Conservation (phyloP, 1,140 invertebrate genomes). For the Spodoptera litura region DNA sequence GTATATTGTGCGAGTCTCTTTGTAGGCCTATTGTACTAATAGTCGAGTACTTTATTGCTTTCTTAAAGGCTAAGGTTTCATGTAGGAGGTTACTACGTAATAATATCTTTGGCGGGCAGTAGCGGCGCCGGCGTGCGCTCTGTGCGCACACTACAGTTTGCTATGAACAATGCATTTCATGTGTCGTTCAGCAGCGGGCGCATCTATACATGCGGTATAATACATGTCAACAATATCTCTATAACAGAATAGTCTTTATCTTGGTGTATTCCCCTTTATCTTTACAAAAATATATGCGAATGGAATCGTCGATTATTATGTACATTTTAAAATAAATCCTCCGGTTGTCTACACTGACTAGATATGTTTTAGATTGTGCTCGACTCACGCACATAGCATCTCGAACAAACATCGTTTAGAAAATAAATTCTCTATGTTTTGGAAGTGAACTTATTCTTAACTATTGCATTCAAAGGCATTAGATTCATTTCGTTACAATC, state of each 20-base stretch:
- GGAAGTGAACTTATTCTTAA: slow-evolving; percentile 75
- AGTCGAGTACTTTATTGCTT: slow-evolving; percentile 37
- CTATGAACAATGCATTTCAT: slow-evolving; percentile 30
- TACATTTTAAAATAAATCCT: slow-evolving; percentile 75
- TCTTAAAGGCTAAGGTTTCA: slow-evolving; percentile 41
- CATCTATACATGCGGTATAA: slow-evolving; percentile 21
- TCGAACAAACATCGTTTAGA: slow-evolving; percentile 69
- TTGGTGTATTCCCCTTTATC: slow-evolving; percentile 50
- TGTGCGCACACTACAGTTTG: not conserved
- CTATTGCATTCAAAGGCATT: slow-evolving; percentile 84
- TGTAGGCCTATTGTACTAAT: slow-evolving; percentile 30
- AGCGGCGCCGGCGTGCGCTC: not conserved
- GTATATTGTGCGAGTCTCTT: slow-evolving; percentile 30
- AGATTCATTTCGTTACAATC: slow-evolving; percentile 66
- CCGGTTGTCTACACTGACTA: slow-evolving; percentile 80
- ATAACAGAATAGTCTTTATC: slow-evolving; percentile 46
- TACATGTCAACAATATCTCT: slow-evolving; percentile 39
- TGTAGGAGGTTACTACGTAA: slow-evolving; percentile 8
- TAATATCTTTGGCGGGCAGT: slow-evolving; percentile 32
- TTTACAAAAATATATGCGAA: slow-evolving; percentile 82
- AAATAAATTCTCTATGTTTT: slow-evolving; percentile 80
- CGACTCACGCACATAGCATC: slow-evolving; percentile 67
- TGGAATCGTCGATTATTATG: slow-evolving; percentile 73
- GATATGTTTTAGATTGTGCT: slow-evolving; percentile 84
- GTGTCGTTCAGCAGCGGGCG: slow-evolving; percentile 32